Percentiles rank a stretch among this genome's conserved stretches.
These are phyloP conservation scores for Cygnus olor DNA, from an alignment of 2,797 vertebrate genomes.

Conservation along the genomic window DNA sequence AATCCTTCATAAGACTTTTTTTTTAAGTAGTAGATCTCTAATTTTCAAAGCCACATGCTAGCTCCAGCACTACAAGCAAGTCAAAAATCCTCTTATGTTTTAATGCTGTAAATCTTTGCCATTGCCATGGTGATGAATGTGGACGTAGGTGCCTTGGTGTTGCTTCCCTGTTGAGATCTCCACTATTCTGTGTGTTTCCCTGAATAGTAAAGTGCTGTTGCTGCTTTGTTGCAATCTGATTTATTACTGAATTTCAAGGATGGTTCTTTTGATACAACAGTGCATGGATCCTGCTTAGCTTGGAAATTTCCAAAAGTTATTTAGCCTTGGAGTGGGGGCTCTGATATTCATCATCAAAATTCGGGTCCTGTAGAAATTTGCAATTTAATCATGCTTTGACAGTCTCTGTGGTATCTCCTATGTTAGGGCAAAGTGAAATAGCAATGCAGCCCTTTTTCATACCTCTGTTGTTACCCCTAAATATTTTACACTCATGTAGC, in stretches of 20 bases:
- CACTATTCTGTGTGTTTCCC: neutral
- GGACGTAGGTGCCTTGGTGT: neutral
- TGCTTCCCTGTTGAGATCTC: neutral
- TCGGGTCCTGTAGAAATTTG: neutral
- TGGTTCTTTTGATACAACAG: neutral
- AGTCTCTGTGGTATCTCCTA: neutral
- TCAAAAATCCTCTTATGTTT: neutral
- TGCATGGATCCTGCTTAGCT: neutral
- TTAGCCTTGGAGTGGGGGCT: neutral
- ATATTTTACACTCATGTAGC: neutral
- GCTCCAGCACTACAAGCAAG: neutral
- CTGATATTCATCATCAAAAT: neutral
- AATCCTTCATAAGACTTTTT: neutral
- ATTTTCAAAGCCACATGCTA: neutral
- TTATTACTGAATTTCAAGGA: neutral
- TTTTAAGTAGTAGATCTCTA: neutral
- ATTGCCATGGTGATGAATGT: neutral
- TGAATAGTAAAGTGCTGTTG: neutral
- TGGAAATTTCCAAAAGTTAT: neutral
- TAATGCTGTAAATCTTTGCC: neutral
- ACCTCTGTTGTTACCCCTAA: neutral
- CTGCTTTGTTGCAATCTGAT: neutral
- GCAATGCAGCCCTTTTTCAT: neutral
- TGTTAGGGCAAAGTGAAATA: neutral
- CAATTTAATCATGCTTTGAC: neutral